These are phyloP conservation scores for Morpho achilles DNA, from an alignment of 2,888 invertebrate genomes.

Conservation along the genomic window DNA sequence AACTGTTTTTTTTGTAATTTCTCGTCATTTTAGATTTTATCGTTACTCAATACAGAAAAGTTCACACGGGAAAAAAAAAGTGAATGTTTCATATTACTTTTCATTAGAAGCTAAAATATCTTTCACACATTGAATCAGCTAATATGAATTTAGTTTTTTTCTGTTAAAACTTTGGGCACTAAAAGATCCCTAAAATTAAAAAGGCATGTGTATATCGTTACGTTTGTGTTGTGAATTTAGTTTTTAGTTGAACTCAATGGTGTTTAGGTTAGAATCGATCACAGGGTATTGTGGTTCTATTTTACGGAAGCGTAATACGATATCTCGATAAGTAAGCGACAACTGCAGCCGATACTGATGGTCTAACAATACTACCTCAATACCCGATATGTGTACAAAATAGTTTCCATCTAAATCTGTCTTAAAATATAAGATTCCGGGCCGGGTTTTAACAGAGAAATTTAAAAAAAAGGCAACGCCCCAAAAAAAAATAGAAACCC, in stretches of 20 bases:
- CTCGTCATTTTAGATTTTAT: too few species aligned
- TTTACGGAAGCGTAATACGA: constrained; percentile 66
- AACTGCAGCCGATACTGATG: constrained; percentile 48
- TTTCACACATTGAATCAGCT: too few species aligned
- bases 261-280: constrained; percentile 70
- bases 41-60: too few species aligned
- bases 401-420: constrained; percentile 66
- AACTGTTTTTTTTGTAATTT: too few species aligned
- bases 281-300: constrained; percentile 79
- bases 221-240: neutral
- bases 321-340: constrained; percentile 63
- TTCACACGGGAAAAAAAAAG: too few species aligned
- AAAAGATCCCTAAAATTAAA: too few species aligned
- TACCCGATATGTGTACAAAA: constrained; percentile 67
- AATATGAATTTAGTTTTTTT: too few species aligned
- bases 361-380: constrained; percentile 74
- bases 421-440: constrained; percentile 41
- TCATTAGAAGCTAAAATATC: too few species aligned
- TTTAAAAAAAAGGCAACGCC: neutral
- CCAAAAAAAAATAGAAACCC: constrained; percentile 19
- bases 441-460: constrained; percentile 27
- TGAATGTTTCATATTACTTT: too few species aligned
- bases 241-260: neutral
- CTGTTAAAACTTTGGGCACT: too few species aligned
- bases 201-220: neutral